Evolutionary conservation across 2,113 vertebrate species (phyloP).

Genomic region (Chaetops frenatus): DNA sequence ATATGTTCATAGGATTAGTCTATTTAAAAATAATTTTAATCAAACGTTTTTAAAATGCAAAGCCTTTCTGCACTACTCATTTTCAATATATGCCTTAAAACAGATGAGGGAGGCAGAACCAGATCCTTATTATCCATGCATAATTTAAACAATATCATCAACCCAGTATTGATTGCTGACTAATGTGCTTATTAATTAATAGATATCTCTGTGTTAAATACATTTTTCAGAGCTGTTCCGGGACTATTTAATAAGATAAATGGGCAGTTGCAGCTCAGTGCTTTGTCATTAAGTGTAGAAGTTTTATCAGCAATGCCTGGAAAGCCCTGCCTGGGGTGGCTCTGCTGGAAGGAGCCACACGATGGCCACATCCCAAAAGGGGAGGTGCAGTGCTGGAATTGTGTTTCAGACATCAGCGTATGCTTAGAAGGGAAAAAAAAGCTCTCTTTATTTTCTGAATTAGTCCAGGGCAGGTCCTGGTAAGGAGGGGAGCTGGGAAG

Average conservation of each 20-base stretch:
- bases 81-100: conserved; percentile 27
- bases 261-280: background rate
- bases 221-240: conserved; percentile 31
- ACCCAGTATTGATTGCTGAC: conserved; percentile 49
- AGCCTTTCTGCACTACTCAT: conserved; percentile 34
- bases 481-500: background rate
- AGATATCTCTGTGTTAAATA: conserved; percentile 37
- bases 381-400: background rate
- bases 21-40: conserved; percentile 68
- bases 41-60: conserved; percentile 61
- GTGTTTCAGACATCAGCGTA: background rate
- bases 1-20: conserved; percentile 62
- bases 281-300: background rate
- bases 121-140: conserved; percentile 10
- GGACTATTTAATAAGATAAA: conserved; percentile 29
- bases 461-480: background rate
- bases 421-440: background rate
- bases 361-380: background rate
- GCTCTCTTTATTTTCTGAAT: accelerated
- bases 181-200: conserved; percentile 63
- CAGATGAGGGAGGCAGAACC: conserved; percentile 33
- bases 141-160: conserved; percentile 57
- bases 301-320: background rate
- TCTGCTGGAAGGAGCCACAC: background rate
- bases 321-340: background rate